Evolutionary conservation across 2,113 vertebrate genomes (phyloP), one percentile per base, ranked within the genome.

Genomic region (Burhinus bistriatus): DNA sequence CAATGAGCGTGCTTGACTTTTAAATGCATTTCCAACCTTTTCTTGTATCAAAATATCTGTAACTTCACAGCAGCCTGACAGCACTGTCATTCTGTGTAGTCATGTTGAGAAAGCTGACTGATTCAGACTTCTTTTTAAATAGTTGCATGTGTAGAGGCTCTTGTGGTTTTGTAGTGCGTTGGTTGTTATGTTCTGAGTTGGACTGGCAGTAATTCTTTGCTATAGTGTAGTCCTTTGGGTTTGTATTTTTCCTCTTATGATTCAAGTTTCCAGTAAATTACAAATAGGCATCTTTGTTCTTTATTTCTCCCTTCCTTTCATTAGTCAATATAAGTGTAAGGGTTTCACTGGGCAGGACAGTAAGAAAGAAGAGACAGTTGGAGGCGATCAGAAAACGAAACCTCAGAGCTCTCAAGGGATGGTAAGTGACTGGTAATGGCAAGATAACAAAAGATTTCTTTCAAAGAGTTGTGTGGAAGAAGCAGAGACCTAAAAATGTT

Each of bases 371-470:
- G 36, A 85, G 79, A 71, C 75, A 94, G 89, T 80, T 93, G 69
- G 88, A 97, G 88, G 92, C 7, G 0, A 97, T 89, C 62, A 95
- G 96, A 95, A 95, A 95, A 91, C 95, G 84, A 86, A 45, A 38
- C 77, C 59, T 61, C 57, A 51, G 80, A 64, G 29, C 30, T 94
- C 96, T 84, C 65, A 54, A 38, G 87, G 61, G 90, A 78, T 87
- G 79, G 66, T 90, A 90, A 95, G 79, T 90, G 75, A 71, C 73
- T 96, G 68, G 68, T 91, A 73, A 81, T 57, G 71, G 84, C 19
- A 78, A 80, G 57, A 64, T 94, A 93, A 94, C 70, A 93, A 90
- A 96, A 23, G 25, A 87, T 91, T 76, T 92, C 79, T 97, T 96
- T 88, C 59, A 93, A 94, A 93, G 81, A 95, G 29, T 87, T 93